phyloP scores from a whole-genome alignment of 1,140 invertebrate species.

The Cyphomyrmex costatus region DNA sequence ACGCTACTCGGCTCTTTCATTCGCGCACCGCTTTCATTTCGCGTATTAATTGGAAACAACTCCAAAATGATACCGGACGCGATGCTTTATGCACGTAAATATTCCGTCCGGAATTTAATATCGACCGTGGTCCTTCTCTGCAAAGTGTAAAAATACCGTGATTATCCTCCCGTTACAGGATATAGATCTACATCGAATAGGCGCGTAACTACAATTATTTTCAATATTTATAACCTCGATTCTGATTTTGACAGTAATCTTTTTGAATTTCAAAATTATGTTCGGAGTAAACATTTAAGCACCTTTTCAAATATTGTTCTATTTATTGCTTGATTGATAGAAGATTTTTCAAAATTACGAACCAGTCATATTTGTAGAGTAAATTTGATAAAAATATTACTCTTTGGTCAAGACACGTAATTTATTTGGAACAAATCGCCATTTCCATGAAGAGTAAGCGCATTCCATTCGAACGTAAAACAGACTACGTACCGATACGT shows the following conservation, averaged over 20 bases:
- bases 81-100: slow-evolving; percentile 72
- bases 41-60: slow-evolving; percentile 79
- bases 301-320: slow-evolving; percentile 3
- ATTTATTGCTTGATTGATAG: not conserved
- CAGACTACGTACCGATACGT: slow-evolving; percentile 36
- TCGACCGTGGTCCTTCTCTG: slow-evolving; percentile 55
- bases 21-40: slow-evolving; percentile 69
- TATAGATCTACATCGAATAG: slow-evolving; percentile 40
- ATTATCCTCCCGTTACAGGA: slow-evolving; percentile 58
- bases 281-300: not conserved
- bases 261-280: slow-evolving; percentile 10
- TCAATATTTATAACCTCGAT: slow-evolving; percentile 15
- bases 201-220: slow-evolving; percentile 57
- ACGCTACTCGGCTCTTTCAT: slow-evolving; percentile 68
- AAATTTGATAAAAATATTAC: not conserved
- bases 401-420: not conserved
- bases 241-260: not conserved
- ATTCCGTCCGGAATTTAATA: slow-evolving; percentile 77
- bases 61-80: slow-evolving; percentile 77
- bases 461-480: slow-evolving; percentile 46
- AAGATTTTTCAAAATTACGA: not conserved
- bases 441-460: slow-evolving; percentile 1
- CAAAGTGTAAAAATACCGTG: slow-evolving; percentile 74
- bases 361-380: not conserved
- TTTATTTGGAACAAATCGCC: not conserved